Evolutionary conservation across 2,888 invertebrate genomes (phyloP), one percentile per base, ranked within the genome.

Genomic region (Isoperla grammatica): DNA sequence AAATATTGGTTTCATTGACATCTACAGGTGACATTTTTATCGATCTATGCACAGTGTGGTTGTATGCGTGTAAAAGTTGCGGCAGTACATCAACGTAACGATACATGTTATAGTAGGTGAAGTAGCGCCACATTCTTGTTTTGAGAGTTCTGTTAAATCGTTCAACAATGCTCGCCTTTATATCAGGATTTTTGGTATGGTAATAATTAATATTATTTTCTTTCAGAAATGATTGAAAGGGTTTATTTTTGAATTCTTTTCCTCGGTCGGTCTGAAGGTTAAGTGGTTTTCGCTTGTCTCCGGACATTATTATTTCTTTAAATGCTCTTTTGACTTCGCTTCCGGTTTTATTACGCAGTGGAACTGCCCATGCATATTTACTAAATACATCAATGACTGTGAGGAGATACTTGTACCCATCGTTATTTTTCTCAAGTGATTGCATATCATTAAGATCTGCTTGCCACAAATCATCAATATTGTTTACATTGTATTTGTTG

Each of bases 81-180:
- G 64, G 63, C 45, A 71, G 57, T 11, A 69, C 62, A 54, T 69
- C 65, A 6, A 69, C 57, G 57, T 70, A 72, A 5, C 64, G 61
- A 11, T 61, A 63, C 0, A 65, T 67, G 13, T 66, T 65, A 8
- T 64, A 61, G n/a, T 61, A 54, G 1, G 67, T 67, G 49, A 71
- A 70, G 57, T 69, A 67, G 37, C 61, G 63, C 62, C 64, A 71
- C 59, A 71, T 65, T 57, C 62, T 66, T 22, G 65, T 64, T 62
- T 70, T 71, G 11, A 72, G 39, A 3, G 69, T 71, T 56, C 69
- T 53, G 61, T 70, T 67, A 12, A 69, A 69, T 4, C 72, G 53
- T 64, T 73, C 72, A 3, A 69, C 65, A 2, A 72, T 61, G 1
- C 65, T 61, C 1, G 69, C 68, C 63, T 73, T 72, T 4, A 67